Evolutionary conservation across 1,140 invertebrate genomes (phyloP).

Genomic region (Drosophila erecta): DNA sequence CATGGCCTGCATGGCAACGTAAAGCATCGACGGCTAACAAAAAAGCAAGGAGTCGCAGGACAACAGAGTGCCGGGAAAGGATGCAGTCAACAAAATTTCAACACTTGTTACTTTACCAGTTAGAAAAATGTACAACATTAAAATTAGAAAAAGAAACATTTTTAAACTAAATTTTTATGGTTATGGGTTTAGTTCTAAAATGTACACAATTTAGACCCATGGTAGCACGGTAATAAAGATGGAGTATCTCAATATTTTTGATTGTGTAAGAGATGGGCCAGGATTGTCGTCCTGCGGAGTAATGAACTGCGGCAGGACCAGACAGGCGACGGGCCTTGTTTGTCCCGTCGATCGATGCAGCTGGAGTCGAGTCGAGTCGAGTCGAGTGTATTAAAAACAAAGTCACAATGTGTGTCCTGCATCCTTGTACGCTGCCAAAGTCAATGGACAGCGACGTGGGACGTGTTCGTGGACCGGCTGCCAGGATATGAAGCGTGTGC

Average conservation of each 20-base stretch:
- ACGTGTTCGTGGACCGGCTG: conserved; percentile 10
- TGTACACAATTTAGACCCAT: too few species aligned
- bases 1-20: conserved; percentile 42
- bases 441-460: conserved; percentile 73
- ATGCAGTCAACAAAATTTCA: neutral
- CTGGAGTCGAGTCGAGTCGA: conserved; percentile 56
- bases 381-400: conserved; percentile 81
- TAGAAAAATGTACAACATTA: too few species aligned
- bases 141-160: too few species aligned
- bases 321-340: conserved; percentile 66
- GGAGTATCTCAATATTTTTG: too few species aligned
- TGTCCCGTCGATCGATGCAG: conserved; percentile 74
- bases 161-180: too few species aligned
- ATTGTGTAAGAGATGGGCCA: conserved; percentile 10
- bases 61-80: conserved; percentile 30
- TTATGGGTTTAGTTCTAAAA: too few species aligned
- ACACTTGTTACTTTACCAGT: too few species aligned
- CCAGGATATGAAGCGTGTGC: conserved; percentile 72
- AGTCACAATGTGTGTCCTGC: conserved; percentile 73
- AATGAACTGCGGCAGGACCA: conserved; percentile 70
- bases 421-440: conserved; percentile 70
- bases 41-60: conserved; percentile 42
- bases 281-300: conserved; percentile 44
- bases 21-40: conserved; percentile 38
- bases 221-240: too few species aligned